Conservation (phyloP, 64 coral and sea anemone genomes). For the Stylophora pistillata region DNA sequence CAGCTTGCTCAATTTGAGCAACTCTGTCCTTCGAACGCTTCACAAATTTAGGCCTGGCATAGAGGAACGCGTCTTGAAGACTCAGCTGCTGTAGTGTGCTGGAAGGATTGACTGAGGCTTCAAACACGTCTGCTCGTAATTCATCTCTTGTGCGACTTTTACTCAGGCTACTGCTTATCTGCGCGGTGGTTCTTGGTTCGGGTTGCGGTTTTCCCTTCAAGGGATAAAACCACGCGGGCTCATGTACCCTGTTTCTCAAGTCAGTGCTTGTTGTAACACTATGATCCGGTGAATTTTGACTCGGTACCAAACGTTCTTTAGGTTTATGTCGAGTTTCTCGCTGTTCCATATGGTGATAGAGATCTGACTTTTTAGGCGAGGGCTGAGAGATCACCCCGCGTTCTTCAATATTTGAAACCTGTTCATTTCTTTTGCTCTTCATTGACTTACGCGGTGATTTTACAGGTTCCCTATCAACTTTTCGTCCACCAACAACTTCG, state of each 20-base stretch:
- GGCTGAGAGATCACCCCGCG: conserved; percentile 27
- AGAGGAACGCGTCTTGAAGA: conserved; percentile 91
- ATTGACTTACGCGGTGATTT: neutral
- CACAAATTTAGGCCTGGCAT: conserved; percentile 76
- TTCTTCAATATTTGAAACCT: conserved; percentile 1
- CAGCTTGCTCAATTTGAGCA: conserved; percentile 51
- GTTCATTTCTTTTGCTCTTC: neutral
- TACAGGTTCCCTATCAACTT: neutral
- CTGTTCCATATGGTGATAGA: neutral
- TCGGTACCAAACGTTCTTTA: conserved; percentile 40
- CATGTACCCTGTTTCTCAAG: conserved; percentile 16
- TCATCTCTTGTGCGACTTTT: conserved; percentile 45
- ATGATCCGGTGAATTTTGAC: conserved; percentile 59
- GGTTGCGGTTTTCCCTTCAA: conserved; percentile 65
- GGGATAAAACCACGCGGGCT: conserved; percentile 79
- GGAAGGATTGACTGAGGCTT: conserved; percentile 54
- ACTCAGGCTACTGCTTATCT: conserved; percentile 14
- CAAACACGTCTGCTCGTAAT: conserved; percentile 44
- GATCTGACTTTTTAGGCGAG: conserved; percentile 10
- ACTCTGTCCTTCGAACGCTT: conserved; percentile 80
- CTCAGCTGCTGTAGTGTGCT: conserved; percentile 70
- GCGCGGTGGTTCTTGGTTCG: neutral
- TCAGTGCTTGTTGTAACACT: neutral
- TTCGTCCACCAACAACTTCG: neutral
- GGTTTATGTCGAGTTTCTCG: conserved; percentile 10